phyloP scores from a whole-genome alignment of 2,113 vertebrate species.

The Podocnemis expansa region DNA sequence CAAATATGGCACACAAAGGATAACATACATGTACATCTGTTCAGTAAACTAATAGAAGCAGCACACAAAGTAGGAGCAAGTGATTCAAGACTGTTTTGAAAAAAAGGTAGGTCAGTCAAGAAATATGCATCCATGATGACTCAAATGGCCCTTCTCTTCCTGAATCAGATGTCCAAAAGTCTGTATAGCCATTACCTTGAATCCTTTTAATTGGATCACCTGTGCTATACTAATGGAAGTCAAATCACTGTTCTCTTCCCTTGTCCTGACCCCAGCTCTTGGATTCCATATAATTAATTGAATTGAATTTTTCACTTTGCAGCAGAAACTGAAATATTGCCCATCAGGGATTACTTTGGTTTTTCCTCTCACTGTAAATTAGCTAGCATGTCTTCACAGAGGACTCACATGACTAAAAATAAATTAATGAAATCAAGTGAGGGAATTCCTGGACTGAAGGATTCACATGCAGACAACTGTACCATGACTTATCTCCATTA shows the following conservation, averaged over 20 bases:
- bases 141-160: not conserved
- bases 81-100: not conserved
- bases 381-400: not conserved
- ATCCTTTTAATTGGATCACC: not conserved
- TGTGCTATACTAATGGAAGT: not conserved
- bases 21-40: accelerated
- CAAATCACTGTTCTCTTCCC: not conserved
- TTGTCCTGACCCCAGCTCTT: not conserved
- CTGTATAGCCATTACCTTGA: not conserved
- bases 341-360: constrained; percentile 4
- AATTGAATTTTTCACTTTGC: constrained; percentile 47
- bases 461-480: not conserved
- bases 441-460: not conserved
- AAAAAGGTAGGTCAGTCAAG: not conserved
- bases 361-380: not conserved
- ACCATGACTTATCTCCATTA: not conserved
- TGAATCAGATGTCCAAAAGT: not conserved
- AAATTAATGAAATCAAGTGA: constrained; percentile 5
- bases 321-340: constrained; percentile 22
- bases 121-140: not conserved
- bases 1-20: not conserved
- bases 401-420: not conserved
- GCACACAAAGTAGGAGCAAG: not conserved
- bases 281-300: not conserved
- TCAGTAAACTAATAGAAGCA: not conserved